Conservation (phyloP, 2,113 vertebrate genomes). For the Sorex araneus region DNA sequence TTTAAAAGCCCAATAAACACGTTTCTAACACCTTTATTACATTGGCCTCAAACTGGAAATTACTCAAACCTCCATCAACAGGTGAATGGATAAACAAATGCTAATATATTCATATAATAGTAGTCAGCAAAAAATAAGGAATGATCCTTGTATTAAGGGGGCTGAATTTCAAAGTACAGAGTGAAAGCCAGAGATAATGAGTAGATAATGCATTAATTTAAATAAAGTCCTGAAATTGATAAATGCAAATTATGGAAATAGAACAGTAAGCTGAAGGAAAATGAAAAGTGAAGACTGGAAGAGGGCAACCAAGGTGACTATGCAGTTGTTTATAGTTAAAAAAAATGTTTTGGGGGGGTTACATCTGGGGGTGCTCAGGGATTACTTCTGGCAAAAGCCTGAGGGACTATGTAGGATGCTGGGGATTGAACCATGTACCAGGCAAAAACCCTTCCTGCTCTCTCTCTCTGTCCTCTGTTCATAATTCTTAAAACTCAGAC, state of each 20-base stretch:
- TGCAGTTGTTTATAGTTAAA: neutral
- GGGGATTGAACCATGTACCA: too few relatives aligned
- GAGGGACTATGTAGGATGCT: too few relatives aligned
- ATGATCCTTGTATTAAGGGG: neutral
- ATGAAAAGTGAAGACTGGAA: neutral
- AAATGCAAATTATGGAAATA: neutral
- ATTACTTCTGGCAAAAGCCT: too few relatives aligned
- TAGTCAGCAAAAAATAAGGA: conserved; percentile 17
- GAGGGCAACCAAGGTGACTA: neutral
- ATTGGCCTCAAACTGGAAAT: neutral
- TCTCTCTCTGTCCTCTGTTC: too few relatives aligned
- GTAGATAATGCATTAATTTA: neutral
- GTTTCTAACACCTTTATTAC: conserved; percentile 13
- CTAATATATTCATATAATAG: neutral
- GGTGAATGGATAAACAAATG: neutral
- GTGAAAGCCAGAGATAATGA: neutral
- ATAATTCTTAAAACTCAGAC: too few relatives aligned
- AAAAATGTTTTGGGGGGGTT: too few relatives aligned
- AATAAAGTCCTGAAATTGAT: neutral
- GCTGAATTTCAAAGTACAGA: conserved; percentile 42
- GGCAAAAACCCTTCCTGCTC: too few relatives aligned
- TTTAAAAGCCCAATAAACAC: conserved; percentile 57
- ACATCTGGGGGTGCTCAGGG: too few relatives aligned
- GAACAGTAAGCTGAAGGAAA: neutral
- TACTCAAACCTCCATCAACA: conserved; percentile 16